Evolutionary conservation across 2,888 invertebrate genomes (phyloP).

Genomic region (Leptothorax acervorum): DNA sequence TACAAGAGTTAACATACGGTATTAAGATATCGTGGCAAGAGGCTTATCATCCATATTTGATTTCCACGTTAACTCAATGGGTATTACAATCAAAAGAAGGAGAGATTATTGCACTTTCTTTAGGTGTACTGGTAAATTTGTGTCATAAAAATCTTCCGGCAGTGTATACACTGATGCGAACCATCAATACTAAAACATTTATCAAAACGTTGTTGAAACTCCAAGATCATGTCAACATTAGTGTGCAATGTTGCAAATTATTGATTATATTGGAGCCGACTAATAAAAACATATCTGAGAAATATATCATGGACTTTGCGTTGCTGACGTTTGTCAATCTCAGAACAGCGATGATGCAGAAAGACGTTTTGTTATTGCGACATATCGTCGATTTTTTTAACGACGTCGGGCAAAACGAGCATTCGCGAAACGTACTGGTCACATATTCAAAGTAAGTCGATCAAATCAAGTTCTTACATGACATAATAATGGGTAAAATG

Average conservation of each 20-base stretch:
- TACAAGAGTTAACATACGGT: constrained; percentile 93
- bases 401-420: constrained; percentile 85
- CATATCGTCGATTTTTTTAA: constrained; percentile 87
- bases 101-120: constrained; percentile 86
- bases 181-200: constrained; percentile 90
- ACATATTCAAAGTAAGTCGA: constrained; percentile 80
- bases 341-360: constrained; percentile 85
- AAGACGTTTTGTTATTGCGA: constrained; percentile 85
- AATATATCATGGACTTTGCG: constrained; percentile 86
- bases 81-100: constrained; percentile 87
- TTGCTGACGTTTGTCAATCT: constrained; percentile 86
- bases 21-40: constrained; percentile 93
- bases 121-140: constrained; percentile 92
- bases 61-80: constrained; percentile 90
- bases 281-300: constrained; percentile 86
- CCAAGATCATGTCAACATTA: constrained; percentile 85
- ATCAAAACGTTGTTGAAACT: constrained; percentile 88
- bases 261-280: constrained; percentile 87
- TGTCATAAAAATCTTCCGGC: constrained; percentile 93
- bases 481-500: constrained; percentile 3
- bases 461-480: neutral
- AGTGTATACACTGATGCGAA: constrained; percentile 90
- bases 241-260: constrained; percentile 87
- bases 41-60: constrained; percentile 90
- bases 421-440: constrained; percentile 79